A percentile compares a stretch with the other conserved stretches of the same genome.
Conservation (phyloP, 2,888 invertebrate genomes). For the Metalampra italica region DNA sequence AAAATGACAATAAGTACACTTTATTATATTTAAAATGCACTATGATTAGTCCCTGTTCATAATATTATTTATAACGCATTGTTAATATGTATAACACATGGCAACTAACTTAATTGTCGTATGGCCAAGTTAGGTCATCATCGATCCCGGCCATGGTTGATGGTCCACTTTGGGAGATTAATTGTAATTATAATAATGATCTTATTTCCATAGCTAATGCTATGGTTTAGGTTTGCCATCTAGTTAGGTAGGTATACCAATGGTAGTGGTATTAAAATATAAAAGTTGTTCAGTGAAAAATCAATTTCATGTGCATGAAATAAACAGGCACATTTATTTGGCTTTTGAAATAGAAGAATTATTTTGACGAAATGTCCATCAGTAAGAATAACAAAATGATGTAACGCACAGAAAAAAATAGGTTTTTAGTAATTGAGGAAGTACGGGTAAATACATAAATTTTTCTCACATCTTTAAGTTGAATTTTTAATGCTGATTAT, state of each 20-base stretch:
- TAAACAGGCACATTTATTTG: background rate
- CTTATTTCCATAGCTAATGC: constrained; percentile 55
- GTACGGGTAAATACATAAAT: too few species aligned
- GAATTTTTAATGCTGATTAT: too few species aligned
- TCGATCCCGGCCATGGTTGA: constrained; percentile 7
- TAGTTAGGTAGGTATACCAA: too few species aligned
- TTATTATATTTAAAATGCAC: too few species aligned
- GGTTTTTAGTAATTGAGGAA: too few species aligned
- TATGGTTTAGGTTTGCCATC: constrained; percentile 31
- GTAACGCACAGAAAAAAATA: too few species aligned
- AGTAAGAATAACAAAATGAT: too few species aligned
- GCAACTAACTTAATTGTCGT: constrained; percentile 8
- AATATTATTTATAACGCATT: background rate
- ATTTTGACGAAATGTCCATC: too few species aligned
- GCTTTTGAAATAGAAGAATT: background rate
- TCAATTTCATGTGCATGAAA: background rate
- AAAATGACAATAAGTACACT: too few species aligned
- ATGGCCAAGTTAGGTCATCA: constrained; percentile 9
- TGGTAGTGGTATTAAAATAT: background rate
- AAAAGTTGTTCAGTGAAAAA: constrained; percentile 7
- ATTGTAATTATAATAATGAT: constrained; percentile 53
- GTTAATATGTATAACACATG: constrained; percentile 8
- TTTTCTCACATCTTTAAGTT: too few species aligned
- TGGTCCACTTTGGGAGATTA: constrained; percentile 40
- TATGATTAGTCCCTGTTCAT: too few species aligned